Conservation (phyloP, 2,888 invertebrate species). For the Mythimna lalbum region DNA sequence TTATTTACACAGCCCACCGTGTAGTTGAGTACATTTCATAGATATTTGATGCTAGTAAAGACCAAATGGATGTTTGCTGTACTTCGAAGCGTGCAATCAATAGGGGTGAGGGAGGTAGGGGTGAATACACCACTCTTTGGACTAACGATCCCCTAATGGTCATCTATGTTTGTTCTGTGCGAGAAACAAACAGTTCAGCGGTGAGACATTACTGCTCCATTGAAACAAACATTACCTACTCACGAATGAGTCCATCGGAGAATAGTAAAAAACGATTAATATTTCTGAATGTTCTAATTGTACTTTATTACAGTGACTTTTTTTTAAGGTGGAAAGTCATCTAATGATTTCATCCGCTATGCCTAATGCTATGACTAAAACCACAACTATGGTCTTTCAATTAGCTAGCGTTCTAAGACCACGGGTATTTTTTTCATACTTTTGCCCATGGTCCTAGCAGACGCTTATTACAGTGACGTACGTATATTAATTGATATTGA, state of each 20-base stretch:
- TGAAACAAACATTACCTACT: constrained; percentile 32
- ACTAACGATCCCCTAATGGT: constrained; percentile 68
- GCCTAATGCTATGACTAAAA: too few relatives aligned
- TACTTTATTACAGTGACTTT: neutral
- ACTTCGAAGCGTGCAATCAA: constrained; percentile 64
- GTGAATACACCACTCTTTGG: constrained; percentile 29
- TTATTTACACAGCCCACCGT: constrained; percentile 44
- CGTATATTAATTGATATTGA: too few relatives aligned
- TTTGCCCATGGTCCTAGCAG: too few relatives aligned
- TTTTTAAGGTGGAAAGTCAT: too few relatives aligned
- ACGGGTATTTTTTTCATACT: too few relatives aligned
- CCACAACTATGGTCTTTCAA: too few relatives aligned
- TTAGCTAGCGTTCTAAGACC: too few relatives aligned
- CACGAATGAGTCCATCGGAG: constrained; percentile 15
- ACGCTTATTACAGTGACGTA: neutral
- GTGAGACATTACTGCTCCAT: constrained; percentile 37
- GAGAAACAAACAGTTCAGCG: constrained; percentile 50
- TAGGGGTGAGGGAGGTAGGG: constrained; percentile 45
- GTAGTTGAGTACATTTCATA: constrained; percentile 47
- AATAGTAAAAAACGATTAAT: constrained; percentile 15
- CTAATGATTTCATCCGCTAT: too few relatives aligned
- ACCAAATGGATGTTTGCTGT: constrained; percentile 67
- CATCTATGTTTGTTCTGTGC: constrained; percentile 53
- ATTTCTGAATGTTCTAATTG: constrained; percentile 11
- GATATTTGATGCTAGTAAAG: constrained; percentile 64